phyloP scores from a whole-genome alignment of 1,140 invertebrate genomes.

The Phocides pigmalion region DNA sequence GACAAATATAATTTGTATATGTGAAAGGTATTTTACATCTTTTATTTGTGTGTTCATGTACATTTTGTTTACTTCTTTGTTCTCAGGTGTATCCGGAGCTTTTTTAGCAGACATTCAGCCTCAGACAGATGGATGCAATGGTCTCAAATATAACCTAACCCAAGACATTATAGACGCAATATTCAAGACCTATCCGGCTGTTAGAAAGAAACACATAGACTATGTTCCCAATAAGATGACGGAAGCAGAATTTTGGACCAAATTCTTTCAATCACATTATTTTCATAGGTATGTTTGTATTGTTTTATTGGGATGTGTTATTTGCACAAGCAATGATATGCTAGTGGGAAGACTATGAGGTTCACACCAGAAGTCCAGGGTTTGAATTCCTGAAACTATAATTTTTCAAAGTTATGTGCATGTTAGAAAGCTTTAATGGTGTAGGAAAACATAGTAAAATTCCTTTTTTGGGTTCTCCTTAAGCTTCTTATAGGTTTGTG shows the following conservation, averaged over 20 bases:
- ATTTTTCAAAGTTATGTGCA: too few relatives aligned
- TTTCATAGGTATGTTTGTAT: slow-evolving; percentile 90
- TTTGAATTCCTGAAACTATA: too few relatives aligned
- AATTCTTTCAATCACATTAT: slow-evolving; percentile 99
- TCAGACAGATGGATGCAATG: slow-evolving; percentile 98
- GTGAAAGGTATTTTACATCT: too few relatives aligned
- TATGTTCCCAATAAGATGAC: slow-evolving; percentile 97
- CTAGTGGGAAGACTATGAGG: too few relatives aligned
- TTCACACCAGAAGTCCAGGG: too few relatives aligned
- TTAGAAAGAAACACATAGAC: slow-evolving; percentile 98
- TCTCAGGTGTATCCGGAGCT: slow-evolving; percentile 91
- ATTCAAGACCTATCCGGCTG: slow-evolving; percentile 99
- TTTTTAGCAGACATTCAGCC: slow-evolving; percentile 98
- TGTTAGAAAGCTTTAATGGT: too few relatives aligned
- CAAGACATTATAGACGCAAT: slow-evolving; percentile 98
- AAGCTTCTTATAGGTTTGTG: too few relatives aligned
- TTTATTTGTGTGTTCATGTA: not conserved
- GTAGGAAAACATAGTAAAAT: too few relatives aligned
- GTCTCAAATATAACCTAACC: slow-evolving; percentile 98
- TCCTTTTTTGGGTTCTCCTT: too few relatives aligned
- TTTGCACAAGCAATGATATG: too few relatives aligned
- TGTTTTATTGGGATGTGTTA: too few relatives aligned
- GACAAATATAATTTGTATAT: too few relatives aligned
- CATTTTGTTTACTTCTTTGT: not conserved
- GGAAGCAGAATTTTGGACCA: slow-evolving; percentile 99